Percentiles rank a stretch among this genome's conserved stretches.
Evolutionary conservation across 1,140 invertebrate species (phyloP).

Genomic region (Drosophila seguyi): DNA sequence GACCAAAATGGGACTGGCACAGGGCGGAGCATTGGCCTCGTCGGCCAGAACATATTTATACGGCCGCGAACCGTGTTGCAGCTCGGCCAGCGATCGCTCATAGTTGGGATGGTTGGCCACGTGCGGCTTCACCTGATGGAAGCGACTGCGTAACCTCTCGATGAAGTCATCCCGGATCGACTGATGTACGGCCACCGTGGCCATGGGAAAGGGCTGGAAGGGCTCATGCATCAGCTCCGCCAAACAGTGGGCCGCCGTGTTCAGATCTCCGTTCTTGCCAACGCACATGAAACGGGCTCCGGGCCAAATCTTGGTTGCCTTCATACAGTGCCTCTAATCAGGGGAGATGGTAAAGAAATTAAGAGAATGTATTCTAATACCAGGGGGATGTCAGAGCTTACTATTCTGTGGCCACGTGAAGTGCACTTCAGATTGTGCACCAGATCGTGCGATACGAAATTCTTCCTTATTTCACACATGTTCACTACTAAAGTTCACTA

Average conservation of each 20-base stretch:
- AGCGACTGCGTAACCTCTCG: slow-evolving; percentile 39
- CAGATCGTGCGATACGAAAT: slow-evolving; percentile 53
- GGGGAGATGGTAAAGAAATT: neutral
- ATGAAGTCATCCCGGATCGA: slow-evolving; percentile 61
- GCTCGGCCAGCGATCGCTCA: slow-evolving; percentile 15
- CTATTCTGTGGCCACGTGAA: neutral
- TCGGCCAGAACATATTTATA: slow-evolving; percentile 53
- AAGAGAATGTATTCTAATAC: too few relatives aligned
- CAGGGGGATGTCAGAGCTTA: slow-evolving; percentile 1
- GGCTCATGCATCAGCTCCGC: slow-evolving; percentile 67
- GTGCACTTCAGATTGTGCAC: slow-evolving; percentile 41
- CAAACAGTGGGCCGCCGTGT: slow-evolving; percentile 45
- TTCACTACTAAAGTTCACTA: neutral
- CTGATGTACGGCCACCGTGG: slow-evolving; percentile 50
- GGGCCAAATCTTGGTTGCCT: slow-evolving; percentile 31
- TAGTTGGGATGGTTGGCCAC: slow-evolving; percentile 63
- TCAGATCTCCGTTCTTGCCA: slow-evolving; percentile 50
- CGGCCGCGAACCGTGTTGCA: slow-evolving; percentile 15
- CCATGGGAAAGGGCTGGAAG: slow-evolving; percentile 53
- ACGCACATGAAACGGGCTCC: slow-evolving; percentile 62
- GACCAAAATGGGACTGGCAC: slow-evolving; percentile 65
- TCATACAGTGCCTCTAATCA: slow-evolving; percentile 9
- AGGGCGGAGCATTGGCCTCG: slow-evolving; percentile 43
- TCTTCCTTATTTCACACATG: slow-evolving; percentile 51
- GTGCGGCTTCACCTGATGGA: slow-evolving; percentile 60